Percentiles rank a stretch among this genome's conserved stretches.
phyloP scores from a whole-genome alignment of 2,888 invertebrate genomes.

The Thecophora atra region DNA sequence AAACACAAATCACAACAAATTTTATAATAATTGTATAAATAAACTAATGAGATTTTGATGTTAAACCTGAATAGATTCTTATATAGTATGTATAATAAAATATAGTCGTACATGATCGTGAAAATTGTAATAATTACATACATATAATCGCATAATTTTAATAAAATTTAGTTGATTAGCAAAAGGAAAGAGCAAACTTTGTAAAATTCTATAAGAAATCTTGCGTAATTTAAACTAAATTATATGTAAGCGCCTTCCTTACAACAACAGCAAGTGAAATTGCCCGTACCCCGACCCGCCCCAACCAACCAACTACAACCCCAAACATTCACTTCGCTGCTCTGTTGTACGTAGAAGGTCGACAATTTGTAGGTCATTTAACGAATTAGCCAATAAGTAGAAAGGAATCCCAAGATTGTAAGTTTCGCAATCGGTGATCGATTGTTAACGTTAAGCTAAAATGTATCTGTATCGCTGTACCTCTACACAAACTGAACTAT shows the following conservation, averaged over 20 bases:
- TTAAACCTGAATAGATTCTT: slow-evolving; percentile 24
- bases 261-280: slow-evolving; percentile 39
- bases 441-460: slow-evolving; percentile 20
- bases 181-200: slow-evolving; percentile 35
- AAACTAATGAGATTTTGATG: neutral
- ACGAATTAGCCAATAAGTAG: slow-evolving; percentile 24
- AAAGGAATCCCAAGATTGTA: neutral
- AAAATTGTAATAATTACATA: too few species aligned
- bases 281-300: slow-evolving; percentile 6
- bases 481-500: slow-evolving; percentile 26
- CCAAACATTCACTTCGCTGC: slow-evolving; percentile 39
- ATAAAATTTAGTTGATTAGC: slow-evolving; percentile 20
- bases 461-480: slow-evolving; percentile 37
- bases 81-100: slow-evolving; percentile 32
- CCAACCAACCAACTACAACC: too few species aligned
- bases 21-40: too few species aligned
- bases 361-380: slow-evolving; percentile 9
- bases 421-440: neutral
- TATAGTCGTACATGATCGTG: neutral
- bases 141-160: neutral
- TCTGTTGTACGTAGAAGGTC: slow-evolving; percentile 4
- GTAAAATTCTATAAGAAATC: slow-evolving; percentile 40
- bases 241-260: slow-evolving; percentile 49
- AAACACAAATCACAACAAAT: neutral
- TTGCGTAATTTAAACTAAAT: slow-evolving; percentile 58